Percentiles rank a stretch among this genome's conserved stretches.
Conservation (phyloP, 2,888 invertebrate genomes). For the Oasisia sp. region DNA sequence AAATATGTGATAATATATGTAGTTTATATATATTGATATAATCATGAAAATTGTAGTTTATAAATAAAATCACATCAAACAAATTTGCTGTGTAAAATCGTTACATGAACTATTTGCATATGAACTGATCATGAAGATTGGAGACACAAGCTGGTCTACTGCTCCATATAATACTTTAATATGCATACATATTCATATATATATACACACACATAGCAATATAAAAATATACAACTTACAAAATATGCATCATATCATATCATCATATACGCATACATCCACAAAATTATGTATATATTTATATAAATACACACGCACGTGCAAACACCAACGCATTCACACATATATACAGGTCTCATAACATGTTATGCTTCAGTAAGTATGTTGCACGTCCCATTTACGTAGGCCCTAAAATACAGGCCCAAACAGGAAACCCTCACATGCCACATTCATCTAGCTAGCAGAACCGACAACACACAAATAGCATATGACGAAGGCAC, state of each 20-base stretch:
- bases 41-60: not conserved
- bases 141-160: not conserved
- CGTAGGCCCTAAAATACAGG: not conserved
- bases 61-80: not conserved
- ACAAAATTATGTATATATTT: conserved; percentile 18
- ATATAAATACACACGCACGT: conserved; percentile 24
- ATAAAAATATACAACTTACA: conserved; percentile 19
- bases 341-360: conserved; percentile 17
- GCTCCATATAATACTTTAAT: not conserved
- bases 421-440: not conserved
- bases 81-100: not conserved
- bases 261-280: not conserved
- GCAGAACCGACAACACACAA: not conserved
- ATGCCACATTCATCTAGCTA: not conserved
- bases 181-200: conserved; percentile 14
- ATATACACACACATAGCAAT: conserved; percentile 8
- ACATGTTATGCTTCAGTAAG: not conserved
- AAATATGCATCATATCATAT: conserved; percentile 18
- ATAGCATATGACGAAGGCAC: not conserved
- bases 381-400: conserved; percentile 10
- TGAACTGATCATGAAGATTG: not conserved
- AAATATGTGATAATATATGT: not conserved
- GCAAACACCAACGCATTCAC: conserved; percentile 18
- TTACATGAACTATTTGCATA: not conserved
- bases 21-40: not conserved